These are phyloP conservation scores for Gadus chalcogrammus DNA, from an alignment of 2,113 vertebrate genomes.

Conservation along the genomic window DNA sequence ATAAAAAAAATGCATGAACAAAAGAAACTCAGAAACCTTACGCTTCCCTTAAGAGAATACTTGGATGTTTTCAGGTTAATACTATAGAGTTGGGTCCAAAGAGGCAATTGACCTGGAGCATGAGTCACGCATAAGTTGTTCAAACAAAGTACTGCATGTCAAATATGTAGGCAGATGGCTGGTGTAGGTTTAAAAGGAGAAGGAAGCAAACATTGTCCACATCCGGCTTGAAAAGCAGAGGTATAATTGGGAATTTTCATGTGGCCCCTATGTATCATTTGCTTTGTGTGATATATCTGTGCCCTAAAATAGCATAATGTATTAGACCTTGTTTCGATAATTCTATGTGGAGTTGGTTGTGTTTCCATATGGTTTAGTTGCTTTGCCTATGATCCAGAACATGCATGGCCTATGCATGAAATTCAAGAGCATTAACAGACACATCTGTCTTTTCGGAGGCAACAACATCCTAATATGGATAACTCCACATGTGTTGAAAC, in stretches of 20 bases:
- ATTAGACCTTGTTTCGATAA: constrained; percentile 32
- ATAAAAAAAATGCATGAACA: no score
- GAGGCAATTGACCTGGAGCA: no score
- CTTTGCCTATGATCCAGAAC: constrained; percentile 52
- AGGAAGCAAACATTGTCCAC: no score
- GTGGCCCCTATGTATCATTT: constrained; percentile 43
- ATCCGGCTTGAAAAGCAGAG: constrained; percentile 22
- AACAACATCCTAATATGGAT: no score
- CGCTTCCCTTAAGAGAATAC: no score
- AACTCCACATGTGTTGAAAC: constrained; percentile 16
- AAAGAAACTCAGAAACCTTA: no score
- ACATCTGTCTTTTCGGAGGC: constrained; percentile 19
- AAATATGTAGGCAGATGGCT: no score
- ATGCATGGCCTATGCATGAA: constrained; percentile 45
- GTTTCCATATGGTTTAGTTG: constrained; percentile 4
- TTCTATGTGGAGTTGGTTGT: constrained; percentile 44
- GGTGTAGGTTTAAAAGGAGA: no score
- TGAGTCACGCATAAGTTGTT: no score
- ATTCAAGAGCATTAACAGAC: constrained; percentile 33
- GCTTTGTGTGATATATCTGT: constrained; percentile 33
- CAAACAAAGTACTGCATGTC: no score
- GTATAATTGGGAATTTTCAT: constrained; percentile 33
- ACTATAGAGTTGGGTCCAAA: no score
- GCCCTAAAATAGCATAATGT: constrained; percentile 56
- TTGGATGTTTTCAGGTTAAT: no score